These are phyloP conservation scores for Amblyjoppa proteus DNA, from an alignment of 2,888 invertebrate genomes.

Conservation along the genomic window DNA sequence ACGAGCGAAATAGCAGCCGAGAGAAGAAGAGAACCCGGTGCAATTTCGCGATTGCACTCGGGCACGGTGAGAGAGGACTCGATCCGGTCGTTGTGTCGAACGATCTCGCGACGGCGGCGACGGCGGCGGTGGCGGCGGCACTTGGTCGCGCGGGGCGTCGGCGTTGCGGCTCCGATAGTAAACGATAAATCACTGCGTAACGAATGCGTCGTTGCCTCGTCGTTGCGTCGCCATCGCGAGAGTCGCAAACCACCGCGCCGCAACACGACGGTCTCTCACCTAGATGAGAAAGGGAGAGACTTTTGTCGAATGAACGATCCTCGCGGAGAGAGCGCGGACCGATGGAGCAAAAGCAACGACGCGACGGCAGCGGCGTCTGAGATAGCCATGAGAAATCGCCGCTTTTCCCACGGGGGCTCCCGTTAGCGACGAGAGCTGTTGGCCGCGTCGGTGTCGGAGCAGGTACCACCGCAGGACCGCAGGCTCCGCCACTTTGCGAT, in stretches of 20 bases:
- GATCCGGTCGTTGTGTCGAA: constrained; percentile 17
- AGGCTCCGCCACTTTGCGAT: constrained; percentile 66
- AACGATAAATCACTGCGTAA: constrained; percentile 69
- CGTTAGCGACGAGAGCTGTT: constrained; percentile 64
- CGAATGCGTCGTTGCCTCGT: constrained; percentile 59
- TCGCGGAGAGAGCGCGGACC: constrained; percentile 2
- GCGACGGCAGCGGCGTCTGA: constrained; percentile 29
- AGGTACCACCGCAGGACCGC: constrained; percentile 59
- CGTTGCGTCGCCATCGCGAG: no score
- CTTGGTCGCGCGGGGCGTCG: constrained; percentile 51
- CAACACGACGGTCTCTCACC: constrained; percentile 45
- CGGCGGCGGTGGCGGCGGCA: neutral
- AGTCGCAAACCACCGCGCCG: constrained; percentile 65
- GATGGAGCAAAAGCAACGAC: constrained; percentile 1
- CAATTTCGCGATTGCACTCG: constrained; percentile 59
- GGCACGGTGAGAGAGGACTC: neutral
- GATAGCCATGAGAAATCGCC: constrained; percentile 67
- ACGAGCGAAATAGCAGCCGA: constrained; percentile 16
- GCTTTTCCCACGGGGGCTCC: constrained; percentile 71
- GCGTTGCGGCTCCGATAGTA: constrained; percentile 59
- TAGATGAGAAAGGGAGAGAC: constrained; percentile 7
- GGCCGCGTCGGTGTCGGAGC: constrained; percentile 53
- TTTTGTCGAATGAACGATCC: neutral
- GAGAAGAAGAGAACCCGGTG: constrained; percentile 17
- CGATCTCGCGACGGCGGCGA: neutral